Base-by-base conservation (phyloP, 2,113 vertebrate genomes). In the Perccottus glenii region DNA sequence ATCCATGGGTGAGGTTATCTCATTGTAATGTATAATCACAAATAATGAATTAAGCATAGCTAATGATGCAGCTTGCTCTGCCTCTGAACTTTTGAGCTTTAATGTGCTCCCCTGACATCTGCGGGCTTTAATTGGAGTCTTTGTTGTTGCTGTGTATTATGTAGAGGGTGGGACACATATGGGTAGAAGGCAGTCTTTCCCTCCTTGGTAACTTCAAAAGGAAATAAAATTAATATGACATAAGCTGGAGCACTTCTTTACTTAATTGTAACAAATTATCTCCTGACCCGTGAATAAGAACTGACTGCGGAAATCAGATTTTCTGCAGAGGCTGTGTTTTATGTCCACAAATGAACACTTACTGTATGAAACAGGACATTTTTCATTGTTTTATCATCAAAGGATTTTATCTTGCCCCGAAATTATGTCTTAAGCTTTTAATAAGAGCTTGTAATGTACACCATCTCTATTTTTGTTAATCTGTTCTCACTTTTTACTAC, bases 81-180 rank as follows among this genome's bases (percentile, higher is more conserved):
- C 53, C 58, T 64, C 65, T 84, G 81, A 86, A 82, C 83, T 70
- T 77, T 55, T 45, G 43, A 74, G 61, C 60, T 85, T 81, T 73
- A 84, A 77, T 79, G 64, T 73, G 58, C 57, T 84, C 68, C 68
- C 81, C 48, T 64, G 76, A 70, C 67, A 79, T 76, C 66, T 55
- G 35, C 65, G 38, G 70, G 70, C 73, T 86, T 70, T 86, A 84
- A 90, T 91, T 89, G 82, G 63, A 51, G 77, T 75, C 81, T 87
- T 85, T 85, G 83, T 85, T 75, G 73, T 57, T 76, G 71, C 51
- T 73, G 70, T 70, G 72, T 88, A 60, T 69, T 49, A 67, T 49
- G 60, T 60, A 78, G 66, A 75, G 70, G 35, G 70, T 53, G 7
- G 61, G 62, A 56, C 35, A 45, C 11, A 8, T 48, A 9, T 52